These are phyloP conservation scores for Agrotis ipsilon DNA, from an alignment of 2,888 invertebrate genomes.

Conservation along the genomic window DNA sequence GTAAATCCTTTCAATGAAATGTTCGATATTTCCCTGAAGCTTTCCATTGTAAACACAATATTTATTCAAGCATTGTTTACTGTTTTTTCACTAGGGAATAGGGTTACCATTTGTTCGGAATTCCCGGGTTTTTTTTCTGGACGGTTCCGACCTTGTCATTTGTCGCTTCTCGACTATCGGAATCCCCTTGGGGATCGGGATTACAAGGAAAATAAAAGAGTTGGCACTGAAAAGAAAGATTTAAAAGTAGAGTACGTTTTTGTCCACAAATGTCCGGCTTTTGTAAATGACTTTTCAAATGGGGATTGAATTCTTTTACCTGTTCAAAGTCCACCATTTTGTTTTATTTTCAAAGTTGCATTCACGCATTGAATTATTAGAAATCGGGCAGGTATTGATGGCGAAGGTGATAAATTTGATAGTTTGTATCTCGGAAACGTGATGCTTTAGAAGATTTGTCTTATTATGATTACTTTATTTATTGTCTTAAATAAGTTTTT, in stretches of 20 bases:
- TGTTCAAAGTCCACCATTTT: too few species aligned
- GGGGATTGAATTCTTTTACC: too few species aligned
- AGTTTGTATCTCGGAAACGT: too few species aligned
- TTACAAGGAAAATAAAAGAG: background rate
- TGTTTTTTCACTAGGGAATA: conserved; percentile 15
- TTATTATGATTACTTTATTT: too few species aligned
- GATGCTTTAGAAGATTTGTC: too few species aligned
- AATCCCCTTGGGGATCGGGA: background rate
- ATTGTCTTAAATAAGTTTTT: too few species aligned
- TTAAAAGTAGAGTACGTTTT: background rate
- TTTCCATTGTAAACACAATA: conserved; percentile 23
- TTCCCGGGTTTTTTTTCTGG: background rate
- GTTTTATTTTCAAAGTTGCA: too few species aligned
- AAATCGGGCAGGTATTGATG: too few species aligned
- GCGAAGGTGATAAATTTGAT: too few species aligned
- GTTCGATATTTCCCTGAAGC: conserved; percentile 26
- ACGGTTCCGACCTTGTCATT: background rate
- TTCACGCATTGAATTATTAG: too few species aligned
- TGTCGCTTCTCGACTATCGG: background rate
- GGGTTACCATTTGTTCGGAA: background rate
- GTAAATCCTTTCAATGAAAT: conserved; percentile 32
- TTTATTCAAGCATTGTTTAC: conserved; percentile 17
- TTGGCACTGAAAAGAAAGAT: too few species aligned
- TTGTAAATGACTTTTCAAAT: background rate
- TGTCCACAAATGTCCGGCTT: background rate